Conservation (phyloP, 2,888 invertebrate species). For the Scaptodrosophila latifasciaeformis region DNA sequence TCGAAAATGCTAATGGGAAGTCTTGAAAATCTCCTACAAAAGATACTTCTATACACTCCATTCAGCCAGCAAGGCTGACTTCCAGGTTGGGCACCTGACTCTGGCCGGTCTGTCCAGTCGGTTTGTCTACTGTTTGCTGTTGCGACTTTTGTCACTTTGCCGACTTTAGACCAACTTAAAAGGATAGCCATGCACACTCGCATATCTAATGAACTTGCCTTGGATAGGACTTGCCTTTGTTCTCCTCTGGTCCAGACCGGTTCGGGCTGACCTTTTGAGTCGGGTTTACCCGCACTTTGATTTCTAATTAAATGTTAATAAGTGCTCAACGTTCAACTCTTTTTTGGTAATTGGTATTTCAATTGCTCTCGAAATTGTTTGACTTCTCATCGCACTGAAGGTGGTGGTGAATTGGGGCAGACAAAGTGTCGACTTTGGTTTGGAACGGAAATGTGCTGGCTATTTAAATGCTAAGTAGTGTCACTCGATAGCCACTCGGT, state of each 20-base stretch:
- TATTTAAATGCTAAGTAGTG: constrained; percentile 63
- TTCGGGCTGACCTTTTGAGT: constrained; percentile 9
- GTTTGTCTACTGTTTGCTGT: constrained; percentile 20
- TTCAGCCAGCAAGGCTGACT: neutral
- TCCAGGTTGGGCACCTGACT: constrained; percentile 38
- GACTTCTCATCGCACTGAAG: neutral
- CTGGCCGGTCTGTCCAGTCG: neutral
- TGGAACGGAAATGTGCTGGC: constrained; percentile 54
- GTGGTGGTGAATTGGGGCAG: constrained; percentile 10
- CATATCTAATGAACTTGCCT: constrained; percentile 42
- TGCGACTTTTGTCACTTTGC: constrained; percentile 12
- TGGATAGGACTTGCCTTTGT: no score
- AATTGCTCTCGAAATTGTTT: constrained; percentile 11
- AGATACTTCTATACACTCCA: constrained; percentile 34
- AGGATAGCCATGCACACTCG: constrained; percentile 26
- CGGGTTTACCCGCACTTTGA: constrained; percentile 41
- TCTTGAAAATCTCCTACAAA: constrained; percentile 3
- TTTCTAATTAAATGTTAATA: constrained; percentile 66
- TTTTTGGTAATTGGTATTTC: constrained; percentile 22
- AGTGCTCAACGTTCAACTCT: constrained; percentile 40
- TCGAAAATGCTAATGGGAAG: constrained; percentile 30
- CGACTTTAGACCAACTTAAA: constrained; percentile 20
- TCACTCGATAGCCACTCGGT: constrained; percentile 2
- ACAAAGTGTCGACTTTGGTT: constrained; percentile 25
- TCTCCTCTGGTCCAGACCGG: no score